A percentile compares a stretch with the other conserved stretches of the same genome.
Conservation (phyloP, 2,113 vertebrate species). For the Caranx melampygus region DNA sequence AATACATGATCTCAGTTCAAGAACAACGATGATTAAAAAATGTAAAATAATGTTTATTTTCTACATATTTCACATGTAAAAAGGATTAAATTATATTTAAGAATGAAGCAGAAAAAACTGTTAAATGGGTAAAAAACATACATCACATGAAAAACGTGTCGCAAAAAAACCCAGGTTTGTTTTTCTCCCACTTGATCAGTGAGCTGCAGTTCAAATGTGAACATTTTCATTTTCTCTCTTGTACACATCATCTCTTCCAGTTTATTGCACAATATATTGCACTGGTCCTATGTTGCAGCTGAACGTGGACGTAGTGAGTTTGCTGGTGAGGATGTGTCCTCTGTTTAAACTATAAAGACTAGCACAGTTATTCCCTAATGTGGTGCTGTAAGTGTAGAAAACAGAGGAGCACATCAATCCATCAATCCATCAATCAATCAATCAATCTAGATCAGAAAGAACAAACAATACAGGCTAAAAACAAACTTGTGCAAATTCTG, state of each 20-base stretch:
- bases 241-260: conserved; percentile 8
- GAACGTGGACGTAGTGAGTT: background rate
- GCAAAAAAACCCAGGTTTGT: background rate
- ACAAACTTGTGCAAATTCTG: conserved; percentile 12
- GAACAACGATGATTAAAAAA: conserved; percentile 42
- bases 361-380: background rate
- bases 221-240: background rate
- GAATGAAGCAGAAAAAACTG: conserved; percentile 21
- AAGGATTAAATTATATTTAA: conserved; percentile 33
- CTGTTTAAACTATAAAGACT: conserved; percentile 4
- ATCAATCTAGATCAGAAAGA: background rate
- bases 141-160: conserved; percentile 1
- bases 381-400: background rate
- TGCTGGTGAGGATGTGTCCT: background rate
- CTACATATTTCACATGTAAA: conserved; percentile 64
- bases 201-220: conserved; percentile 1
- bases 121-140: conserved; percentile 30
- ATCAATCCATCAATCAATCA: background rate
- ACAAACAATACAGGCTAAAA: background rate
- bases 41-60: conserved; percentile 44
- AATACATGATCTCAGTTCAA: conserved; percentile 54
- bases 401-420: background rate
- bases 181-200: background rate
- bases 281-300: conserved; percentile 29
- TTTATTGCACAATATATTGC: conserved; percentile 38